Conservation (phyloP, 2,113 vertebrate genomes). For the Tyto alba region DNA sequence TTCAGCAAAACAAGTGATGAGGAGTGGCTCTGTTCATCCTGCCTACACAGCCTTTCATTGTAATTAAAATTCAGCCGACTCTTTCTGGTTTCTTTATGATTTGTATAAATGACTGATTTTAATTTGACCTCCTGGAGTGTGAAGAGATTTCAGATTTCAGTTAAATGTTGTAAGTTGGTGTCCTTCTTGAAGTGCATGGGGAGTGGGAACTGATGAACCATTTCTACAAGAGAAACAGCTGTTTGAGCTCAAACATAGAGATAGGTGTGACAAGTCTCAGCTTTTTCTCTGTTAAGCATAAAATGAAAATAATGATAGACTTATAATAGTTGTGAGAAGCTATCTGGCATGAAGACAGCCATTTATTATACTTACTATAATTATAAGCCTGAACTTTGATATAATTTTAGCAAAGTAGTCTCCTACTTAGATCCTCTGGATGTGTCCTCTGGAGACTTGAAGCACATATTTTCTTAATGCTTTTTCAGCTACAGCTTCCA, state of each 20-base stretch:
- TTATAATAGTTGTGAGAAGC: not conserved
- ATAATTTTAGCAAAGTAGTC: not conserved
- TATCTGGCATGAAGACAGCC: not conserved
- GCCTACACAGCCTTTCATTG: slow-evolving; percentile 39
- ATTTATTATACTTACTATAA: not conserved
- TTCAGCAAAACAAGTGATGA: not conserved
- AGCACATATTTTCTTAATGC: fast-evolving
- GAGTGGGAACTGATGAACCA: not conserved
- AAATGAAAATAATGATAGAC: not conserved
- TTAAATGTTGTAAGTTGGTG: not conserved
- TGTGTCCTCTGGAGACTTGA: not conserved
- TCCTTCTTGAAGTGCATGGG: not conserved
- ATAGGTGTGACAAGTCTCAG: not conserved
- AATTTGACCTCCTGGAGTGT: slow-evolving; percentile 45
- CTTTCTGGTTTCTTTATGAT: slow-evolving; percentile 22
- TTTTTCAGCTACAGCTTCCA: not conserved
- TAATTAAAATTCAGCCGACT: slow-evolving; percentile 31
- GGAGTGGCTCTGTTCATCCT: not conserved
- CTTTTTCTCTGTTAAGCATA: not conserved
- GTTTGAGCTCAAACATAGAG: not conserved
- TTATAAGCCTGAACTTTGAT: not conserved
- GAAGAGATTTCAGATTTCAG: slow-evolving; percentile 25
- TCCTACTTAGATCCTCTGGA: not conserved
- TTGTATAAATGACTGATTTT: slow-evolving; percentile 52
- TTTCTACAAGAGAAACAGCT: not conserved